Evolutionary conservation across 2,888 invertebrate species (phyloP).

Genomic region (Nebria brevicollis): DNA sequence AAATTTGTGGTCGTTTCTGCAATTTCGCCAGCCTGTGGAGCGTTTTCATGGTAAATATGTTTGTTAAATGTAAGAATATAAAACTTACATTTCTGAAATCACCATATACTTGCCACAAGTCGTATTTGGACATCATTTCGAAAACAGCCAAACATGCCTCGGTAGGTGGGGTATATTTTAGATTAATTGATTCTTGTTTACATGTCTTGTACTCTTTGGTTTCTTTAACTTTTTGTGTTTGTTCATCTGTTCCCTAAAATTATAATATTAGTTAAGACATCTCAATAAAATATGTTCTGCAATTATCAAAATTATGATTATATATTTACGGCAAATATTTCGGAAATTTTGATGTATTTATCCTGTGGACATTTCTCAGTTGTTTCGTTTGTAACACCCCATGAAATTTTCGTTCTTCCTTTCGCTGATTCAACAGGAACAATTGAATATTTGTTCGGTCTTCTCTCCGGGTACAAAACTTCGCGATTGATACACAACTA

Average conservation of each 20-base stretch:
- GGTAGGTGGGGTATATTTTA: slow-evolving; percentile 34
- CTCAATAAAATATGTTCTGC: too few species aligned
- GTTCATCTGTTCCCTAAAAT: background rate
- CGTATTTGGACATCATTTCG: background rate
- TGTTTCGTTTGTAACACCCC: background rate
- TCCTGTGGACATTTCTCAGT: background rate
- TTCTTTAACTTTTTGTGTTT: background rate
- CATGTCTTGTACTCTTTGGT: slow-evolving; percentile 19
- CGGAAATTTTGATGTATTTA: background rate
- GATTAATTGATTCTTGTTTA: slow-evolving; percentile 24
- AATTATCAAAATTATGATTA: too few species aligned
- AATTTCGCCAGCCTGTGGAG: background rate
- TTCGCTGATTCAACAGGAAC: background rate
- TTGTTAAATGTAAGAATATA: background rate
- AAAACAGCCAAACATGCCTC: slow-evolving; percentile 5
- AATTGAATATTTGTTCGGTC: background rate
- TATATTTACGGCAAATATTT: background rate
- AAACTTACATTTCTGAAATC: slow-evolving; percentile 8
- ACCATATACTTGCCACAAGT: background rate
- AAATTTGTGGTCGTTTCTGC: background rate
- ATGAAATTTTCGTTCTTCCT: background rate
- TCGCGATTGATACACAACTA: background rate
- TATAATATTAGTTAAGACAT: background rate
- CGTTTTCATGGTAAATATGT: too few species aligned
- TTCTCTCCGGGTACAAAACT: background rate